Base-by-base conservation (phyloP, 2,113 vertebrate species). In the Prinia subflava region DNA sequence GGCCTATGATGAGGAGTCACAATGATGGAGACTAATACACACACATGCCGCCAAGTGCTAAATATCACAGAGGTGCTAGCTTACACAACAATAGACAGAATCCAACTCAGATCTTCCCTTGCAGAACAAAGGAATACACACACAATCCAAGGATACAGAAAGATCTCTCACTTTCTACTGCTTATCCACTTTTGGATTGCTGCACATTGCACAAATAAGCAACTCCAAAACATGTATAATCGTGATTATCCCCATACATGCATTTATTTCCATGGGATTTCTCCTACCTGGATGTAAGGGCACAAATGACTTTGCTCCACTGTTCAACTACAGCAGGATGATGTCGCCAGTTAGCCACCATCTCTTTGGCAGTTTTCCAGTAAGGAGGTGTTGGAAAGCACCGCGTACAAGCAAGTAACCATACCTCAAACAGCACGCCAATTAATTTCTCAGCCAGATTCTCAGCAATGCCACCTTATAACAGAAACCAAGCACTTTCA, bases 331-430 rank as follows among this genome's bases (percentile, higher is more conserved):
- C 99, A 46, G 99, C 99, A 15, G 99, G 98, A 95, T 99, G 99
- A 96, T 99, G 99, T 95, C 99, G 98, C 99, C 99, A 99, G 96
- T 99, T 99, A 86, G 99, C 99, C 96, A 99, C 98, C 99, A 99
- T 99, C 97, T 99, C 99, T 94, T 98, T 98, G 79, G 99, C 99
- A 16, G 99, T 99, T 96, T 99, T 99, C 99, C 99, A 99, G 64
- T 99, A 99, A 5, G 99, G 99, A 18, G 99, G 99, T 13, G 99
- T 99, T 59, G 99, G 99, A 85, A 99, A 99, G 97, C 99, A 99
- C 87, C 99, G 98, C 0, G 98, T 98, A 50, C 99, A 99, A 33
- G 99, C 99, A 7, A 99, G 97, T 50, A 99, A 96, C 99, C 99
- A 99, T 90, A 99, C 99, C 96, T 99, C 99, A 94, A 99, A 99